Base-by-base conservation (phyloP, 1,140 invertebrate species). In the Maconellicoccus hirsutus region DNA sequence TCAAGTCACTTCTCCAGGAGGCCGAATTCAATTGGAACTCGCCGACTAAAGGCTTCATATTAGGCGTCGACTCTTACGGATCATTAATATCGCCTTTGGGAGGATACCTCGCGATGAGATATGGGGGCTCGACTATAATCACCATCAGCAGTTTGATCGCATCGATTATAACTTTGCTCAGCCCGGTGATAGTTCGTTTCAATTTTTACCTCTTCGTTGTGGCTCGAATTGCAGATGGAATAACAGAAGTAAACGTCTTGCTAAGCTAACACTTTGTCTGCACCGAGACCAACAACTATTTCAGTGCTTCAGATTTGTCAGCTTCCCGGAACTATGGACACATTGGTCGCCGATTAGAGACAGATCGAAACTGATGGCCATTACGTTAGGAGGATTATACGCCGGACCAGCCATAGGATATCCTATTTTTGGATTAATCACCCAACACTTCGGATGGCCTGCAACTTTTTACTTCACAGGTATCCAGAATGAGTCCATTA, bases 381-480 rank as follows among this genome's bases (percentile, higher is more conserved):
- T 89, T 75, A 87, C 89, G 0, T 90, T 90, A 79, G 89, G 59
- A 61, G 33, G 77, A 76, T 71, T 76, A 78, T 72, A 78, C 73
- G 6, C 80, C 3, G 81, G 81, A 6, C 82, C 81, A 0, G 79
- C 84, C 1, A 71, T 83, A 8, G 79, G 79, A 0, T 78, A 83
- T 59, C 82, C 82, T 38, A 27, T 83, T 1, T 79, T 77, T 70
- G 83, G 83, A 29, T 74, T 80, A 10, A 71, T 84, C 1, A 76
- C 79, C 2, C 78, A 76, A 7, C 59, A 74, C 1, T 72, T 86
- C 23, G 91, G 91, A 12, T 96, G 93, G 93, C 84, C 86, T 0
- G 88, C 88, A 22, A 88, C 94, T 25, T 96, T 95, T 78, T 96
- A 94, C 77, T 84, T 92, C 0, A 93, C 92, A 78, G 92, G 91